Conservation (phyloP, 2,113 vertebrate species). For the Limnothrissa miodon region DNA sequence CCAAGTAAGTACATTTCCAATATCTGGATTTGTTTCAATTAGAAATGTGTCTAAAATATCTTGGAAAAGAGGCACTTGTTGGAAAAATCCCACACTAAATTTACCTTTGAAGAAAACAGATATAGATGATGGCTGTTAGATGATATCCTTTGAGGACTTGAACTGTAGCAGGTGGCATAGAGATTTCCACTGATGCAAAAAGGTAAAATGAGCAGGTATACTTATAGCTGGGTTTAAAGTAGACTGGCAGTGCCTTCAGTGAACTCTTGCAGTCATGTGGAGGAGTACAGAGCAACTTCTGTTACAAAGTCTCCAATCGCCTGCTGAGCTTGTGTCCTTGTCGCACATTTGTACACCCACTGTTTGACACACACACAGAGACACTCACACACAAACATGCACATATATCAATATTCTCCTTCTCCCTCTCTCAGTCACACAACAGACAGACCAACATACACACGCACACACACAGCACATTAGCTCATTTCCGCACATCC, state of each 20-base stretch:
- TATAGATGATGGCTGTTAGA: neutral
- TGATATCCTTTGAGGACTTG: neutral
- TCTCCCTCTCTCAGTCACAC: neutral
- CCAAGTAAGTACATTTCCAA: too few relatives aligned
- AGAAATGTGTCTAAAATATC: too few relatives aligned
- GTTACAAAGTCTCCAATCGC: slow-evolving; percentile 28
- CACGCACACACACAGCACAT: slow-evolving; percentile 21
- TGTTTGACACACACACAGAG: neutral
- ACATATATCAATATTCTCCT: neutral
- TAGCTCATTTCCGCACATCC: neutral
- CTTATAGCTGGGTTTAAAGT: neutral
- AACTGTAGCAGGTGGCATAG: neutral
- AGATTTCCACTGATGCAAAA: neutral
- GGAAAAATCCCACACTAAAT: neutral
- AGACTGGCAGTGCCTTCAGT: slow-evolving; percentile 35
- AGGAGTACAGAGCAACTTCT: slow-evolving; percentile 32
- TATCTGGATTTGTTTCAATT: too few relatives aligned
- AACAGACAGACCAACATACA: neutral
- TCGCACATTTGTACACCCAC: slow-evolving; percentile 22
- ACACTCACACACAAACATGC: neutral
- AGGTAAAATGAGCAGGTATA: neutral
- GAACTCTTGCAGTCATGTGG: slow-evolving; percentile 39
- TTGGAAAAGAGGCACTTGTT: too few relatives aligned
- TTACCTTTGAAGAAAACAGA: neutral
- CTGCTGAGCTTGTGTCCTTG: slow-evolving; percentile 41